Evolutionary conservation across 2,888 invertebrate genomes (phyloP).

Genomic region (Melanostoma scalare): DNA sequence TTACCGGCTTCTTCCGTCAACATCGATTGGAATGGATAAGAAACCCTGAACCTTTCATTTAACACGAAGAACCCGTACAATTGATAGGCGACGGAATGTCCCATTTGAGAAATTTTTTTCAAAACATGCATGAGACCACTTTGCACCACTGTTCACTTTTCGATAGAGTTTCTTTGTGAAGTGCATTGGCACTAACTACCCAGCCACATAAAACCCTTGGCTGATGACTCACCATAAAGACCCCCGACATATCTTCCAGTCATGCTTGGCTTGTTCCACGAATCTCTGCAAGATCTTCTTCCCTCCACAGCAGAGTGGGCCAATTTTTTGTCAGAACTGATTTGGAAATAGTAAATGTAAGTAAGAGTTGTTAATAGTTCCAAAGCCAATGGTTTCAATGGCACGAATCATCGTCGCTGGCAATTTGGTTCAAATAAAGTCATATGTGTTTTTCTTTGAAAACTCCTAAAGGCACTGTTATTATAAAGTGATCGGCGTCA

Average conservation of each 20-base stretch:
- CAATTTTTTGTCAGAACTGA: slow-evolving; percentile 84
- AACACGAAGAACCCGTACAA: slow-evolving; percentile 85
- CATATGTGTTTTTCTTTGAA: slow-evolving; percentile 83
- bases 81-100: slow-evolving; percentile 77
- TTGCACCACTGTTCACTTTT: slow-evolving; percentile 82
- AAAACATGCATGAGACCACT: slow-evolving; percentile 79
- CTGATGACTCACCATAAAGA: slow-evolving; percentile 86
- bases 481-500: slow-evolving; percentile 84
- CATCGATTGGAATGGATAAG: slow-evolving; percentile 86
- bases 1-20: slow-evolving; percentile 83
- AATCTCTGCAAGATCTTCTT: slow-evolving; percentile 81
- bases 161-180: slow-evolving; percentile 84
- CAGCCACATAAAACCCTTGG: slow-evolving; percentile 86
- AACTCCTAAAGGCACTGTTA: slow-evolving; percentile 85
- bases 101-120: slow-evolving; percentile 78
- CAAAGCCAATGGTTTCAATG: slow-evolving; percentile 84
- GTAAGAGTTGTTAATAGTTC: slow-evolving; percentile 86
- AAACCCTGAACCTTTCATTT: slow-evolving; percentile 85
- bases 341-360: slow-evolving; percentile 84
- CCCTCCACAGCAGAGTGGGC: slow-evolving; percentile 84
- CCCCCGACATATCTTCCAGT: slow-evolving; percentile 86
- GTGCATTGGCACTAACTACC: slow-evolving; percentile 86
- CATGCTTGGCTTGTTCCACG: slow-evolving; percentile 82
- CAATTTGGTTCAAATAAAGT: slow-evolving; percentile 83
- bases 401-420: slow-evolving; percentile 82